Evolutionary conservation across 1,140 invertebrate genomes (phyloP).

Genomic region (Drosophila prosaltans): DNA sequence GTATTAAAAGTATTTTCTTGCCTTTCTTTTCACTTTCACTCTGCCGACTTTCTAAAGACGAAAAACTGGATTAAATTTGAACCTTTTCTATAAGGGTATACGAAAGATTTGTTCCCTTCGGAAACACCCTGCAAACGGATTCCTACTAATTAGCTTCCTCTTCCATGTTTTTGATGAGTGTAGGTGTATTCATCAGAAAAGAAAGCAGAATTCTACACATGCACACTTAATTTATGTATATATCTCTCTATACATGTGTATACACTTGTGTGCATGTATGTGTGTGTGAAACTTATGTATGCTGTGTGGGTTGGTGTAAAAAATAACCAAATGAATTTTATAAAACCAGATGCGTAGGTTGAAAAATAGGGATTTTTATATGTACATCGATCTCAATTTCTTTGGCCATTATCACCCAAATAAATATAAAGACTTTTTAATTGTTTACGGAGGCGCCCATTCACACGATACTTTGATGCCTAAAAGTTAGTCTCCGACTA

Average conservation of each 20-base stretch:
- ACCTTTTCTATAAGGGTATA: neutral
- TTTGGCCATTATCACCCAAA: neutral
- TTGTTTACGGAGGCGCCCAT: no score
- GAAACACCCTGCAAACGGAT: slow-evolving; percentile 1
- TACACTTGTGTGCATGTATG: neutral
- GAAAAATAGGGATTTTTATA: slow-evolving; percentile 6
- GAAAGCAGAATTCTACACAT: slow-evolving; percentile 13
- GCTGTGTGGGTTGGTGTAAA: slow-evolving; percentile 14
- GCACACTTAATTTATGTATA: slow-evolving; percentile 6
- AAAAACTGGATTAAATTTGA: neutral
- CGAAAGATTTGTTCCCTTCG: neutral
- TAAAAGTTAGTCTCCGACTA: neutral
- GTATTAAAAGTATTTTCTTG: no score
- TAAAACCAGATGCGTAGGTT: slow-evolving; percentile 12
- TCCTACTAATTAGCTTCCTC: slow-evolving; percentile 7
- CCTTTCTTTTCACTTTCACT: no score
- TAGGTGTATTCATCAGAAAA: slow-evolving; percentile 16
- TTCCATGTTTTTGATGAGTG: slow-evolving; percentile 5
- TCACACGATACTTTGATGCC: neutral
- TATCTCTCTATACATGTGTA: neutral
- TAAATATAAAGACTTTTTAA: neutral
- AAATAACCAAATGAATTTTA: slow-evolving; percentile 16
- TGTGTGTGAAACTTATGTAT: neutral
- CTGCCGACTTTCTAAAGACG: no score
- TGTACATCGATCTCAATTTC: neutral